A percentile compares a stretch with the other conserved stretches of the same genome.
Conservation (phyloP, 1,140 invertebrate genomes). For the Drosophila subobscura region DNA sequence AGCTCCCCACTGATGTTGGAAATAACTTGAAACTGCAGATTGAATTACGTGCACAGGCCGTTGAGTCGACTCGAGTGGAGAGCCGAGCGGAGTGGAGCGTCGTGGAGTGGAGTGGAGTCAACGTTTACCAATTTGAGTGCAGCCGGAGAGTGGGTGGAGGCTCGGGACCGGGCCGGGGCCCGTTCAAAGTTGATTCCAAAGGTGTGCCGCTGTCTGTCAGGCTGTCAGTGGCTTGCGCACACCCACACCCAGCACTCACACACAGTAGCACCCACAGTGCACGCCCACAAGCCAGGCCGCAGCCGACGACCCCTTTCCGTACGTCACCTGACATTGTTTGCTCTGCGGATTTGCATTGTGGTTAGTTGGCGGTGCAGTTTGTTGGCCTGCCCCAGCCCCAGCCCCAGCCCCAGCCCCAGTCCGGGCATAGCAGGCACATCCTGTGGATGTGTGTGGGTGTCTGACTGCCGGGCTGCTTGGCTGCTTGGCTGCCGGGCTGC, state of each 20-base stretch:
- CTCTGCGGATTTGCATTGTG: slow-evolving; percentile 81
- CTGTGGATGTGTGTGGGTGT: slow-evolving; percentile 18
- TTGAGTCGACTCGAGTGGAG: too few species aligned
- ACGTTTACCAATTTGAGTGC: slow-evolving; percentile 55
- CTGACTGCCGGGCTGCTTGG: background rate
- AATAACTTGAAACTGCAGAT: slow-evolving; percentile 75
- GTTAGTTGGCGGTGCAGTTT: slow-evolving; percentile 74
- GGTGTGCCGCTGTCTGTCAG: slow-evolving; percentile 73
- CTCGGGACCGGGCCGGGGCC: slow-evolving; percentile 14
- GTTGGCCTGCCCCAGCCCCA: slow-evolving; percentile 53
- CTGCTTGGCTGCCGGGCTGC: too few species aligned
- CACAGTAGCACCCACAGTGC: slow-evolving; percentile 1
- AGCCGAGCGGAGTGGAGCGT: background rate
- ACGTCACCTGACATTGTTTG: slow-evolving; percentile 80
- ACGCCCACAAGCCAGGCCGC: slow-evolving; percentile 25
- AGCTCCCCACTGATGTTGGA: slow-evolving; percentile 46
- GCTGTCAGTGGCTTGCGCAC: slow-evolving; percentile 60
- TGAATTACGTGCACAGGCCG: slow-evolving; percentile 70
- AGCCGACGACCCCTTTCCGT: slow-evolving; percentile 28
- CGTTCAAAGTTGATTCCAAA: slow-evolving; percentile 67
- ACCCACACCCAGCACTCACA: slow-evolving; percentile 6
- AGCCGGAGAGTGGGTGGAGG: background rate
- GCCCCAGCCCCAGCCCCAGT: slow-evolving; percentile 26
- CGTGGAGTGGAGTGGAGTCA: slow-evolving; percentile 16
- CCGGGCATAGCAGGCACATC: background rate